phyloP scores from a whole-genome alignment of 1,140 invertebrate species.

The Drosophila santomea region DNA sequence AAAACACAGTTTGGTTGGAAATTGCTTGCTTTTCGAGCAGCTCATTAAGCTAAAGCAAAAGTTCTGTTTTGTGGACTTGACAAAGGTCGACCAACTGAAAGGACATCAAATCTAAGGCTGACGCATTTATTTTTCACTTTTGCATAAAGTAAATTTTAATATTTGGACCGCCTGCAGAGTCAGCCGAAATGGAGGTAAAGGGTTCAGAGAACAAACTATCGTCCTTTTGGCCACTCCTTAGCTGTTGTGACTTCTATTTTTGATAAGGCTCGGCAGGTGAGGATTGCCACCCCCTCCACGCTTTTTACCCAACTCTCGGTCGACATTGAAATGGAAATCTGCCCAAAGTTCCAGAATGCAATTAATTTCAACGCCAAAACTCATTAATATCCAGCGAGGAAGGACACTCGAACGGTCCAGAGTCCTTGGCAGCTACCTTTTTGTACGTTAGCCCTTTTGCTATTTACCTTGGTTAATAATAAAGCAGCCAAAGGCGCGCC shows the following conservation, averaged over 20 bases:
- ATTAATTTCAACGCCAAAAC: slow-evolving; percentile 83
- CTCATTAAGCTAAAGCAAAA: slow-evolving; percentile 54
- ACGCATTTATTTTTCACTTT: slow-evolving; percentile 67
- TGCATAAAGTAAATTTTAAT: slow-evolving; percentile 64
- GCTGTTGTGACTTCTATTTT: slow-evolving; percentile 44
- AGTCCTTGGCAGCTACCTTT: slow-evolving; percentile 58
- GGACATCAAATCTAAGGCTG: slow-evolving; percentile 18
- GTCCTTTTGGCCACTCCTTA: slow-evolving; percentile 12
- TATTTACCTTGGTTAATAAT: slow-evolving; percentile 82
- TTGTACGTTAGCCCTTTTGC: slow-evolving; percentile 65
- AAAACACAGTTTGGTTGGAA: too few relatives aligned
- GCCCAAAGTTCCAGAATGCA: slow-evolving; percentile 72
- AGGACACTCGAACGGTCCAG: slow-evolving; percentile 46
- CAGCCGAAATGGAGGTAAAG: slow-evolving; percentile 63
- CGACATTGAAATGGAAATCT: slow-evolving; percentile 62
- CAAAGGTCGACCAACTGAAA: slow-evolving; percentile 26
- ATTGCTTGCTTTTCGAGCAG: slow-evolving; percentile 50
- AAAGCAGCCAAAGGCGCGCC: slow-evolving; percentile 71
- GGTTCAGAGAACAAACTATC: slow-evolving; percentile 54
- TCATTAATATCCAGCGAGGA: slow-evolving; percentile 70
- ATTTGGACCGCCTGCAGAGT: slow-evolving; percentile 64
- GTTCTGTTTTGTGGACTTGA: slow-evolving; percentile 30
- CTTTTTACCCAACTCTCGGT: slow-evolving; percentile 9
- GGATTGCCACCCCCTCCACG: neutral
- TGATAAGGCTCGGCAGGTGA: slow-evolving; percentile 45